Conservation (phyloP, 2,888 invertebrate genomes). For the Monoplex corrugatus region DNA sequence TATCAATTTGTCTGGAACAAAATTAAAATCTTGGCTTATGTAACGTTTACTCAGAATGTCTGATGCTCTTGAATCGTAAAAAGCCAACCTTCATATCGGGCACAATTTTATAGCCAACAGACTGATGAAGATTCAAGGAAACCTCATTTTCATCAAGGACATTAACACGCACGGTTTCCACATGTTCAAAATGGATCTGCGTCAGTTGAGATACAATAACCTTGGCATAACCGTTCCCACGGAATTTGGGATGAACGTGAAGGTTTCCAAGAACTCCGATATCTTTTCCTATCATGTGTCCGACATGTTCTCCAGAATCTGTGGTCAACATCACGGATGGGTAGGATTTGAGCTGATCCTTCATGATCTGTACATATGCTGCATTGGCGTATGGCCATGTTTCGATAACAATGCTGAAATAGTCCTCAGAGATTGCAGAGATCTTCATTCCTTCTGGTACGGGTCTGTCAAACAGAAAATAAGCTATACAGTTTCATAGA, state of each 20-base stretch:
- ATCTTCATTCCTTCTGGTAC: too few species aligned
- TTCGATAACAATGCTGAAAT: background rate
- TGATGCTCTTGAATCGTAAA: too few species aligned
- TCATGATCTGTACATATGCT: background rate
- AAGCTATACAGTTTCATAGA: background rate
- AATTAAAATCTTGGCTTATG: too few species aligned
- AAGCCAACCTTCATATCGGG: background rate
- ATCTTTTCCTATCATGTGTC: background rate
- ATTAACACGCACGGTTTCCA: background rate
- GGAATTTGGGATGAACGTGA: background rate
- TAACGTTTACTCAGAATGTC: too few species aligned
- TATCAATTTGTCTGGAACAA: too few species aligned
- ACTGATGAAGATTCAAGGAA: background rate
- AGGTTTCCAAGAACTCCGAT: background rate
- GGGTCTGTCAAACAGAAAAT: too few species aligned
- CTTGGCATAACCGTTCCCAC: constrained; percentile 8
- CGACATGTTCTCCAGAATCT: background rate
- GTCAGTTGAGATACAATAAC: background rate
- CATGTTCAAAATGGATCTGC: background rate
- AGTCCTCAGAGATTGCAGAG: too few species aligned
- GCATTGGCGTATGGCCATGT: background rate
- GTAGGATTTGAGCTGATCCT: background rate
- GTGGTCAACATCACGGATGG: background rate
- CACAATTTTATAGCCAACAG: background rate
- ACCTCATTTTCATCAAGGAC: background rate